phyloP scores from a whole-genome alignment of 2,888 invertebrate species.

The Cosmopolites sordidus region DNA sequence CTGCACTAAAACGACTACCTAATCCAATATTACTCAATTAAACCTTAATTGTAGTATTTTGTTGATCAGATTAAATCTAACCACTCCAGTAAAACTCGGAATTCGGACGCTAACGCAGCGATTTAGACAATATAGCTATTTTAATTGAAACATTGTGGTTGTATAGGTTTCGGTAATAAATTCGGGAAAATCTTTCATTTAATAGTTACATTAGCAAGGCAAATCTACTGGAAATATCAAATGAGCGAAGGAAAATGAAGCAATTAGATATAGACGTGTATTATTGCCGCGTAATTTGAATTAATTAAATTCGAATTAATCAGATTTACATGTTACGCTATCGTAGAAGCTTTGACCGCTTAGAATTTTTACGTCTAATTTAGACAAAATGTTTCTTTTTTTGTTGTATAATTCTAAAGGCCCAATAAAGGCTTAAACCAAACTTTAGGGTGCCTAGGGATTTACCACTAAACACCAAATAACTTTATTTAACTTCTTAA shows the following conservation, averaged over 20 bases:
- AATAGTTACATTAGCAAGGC: slow-evolving; percentile 35
- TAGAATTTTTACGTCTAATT: too few relatives aligned
- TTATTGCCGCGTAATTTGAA: too few relatives aligned
- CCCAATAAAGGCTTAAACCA: too few relatives aligned
- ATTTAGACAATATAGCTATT: slow-evolving; percentile 28
- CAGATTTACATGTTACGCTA: too few relatives aligned
- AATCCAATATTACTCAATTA: slow-evolving; percentile 21
- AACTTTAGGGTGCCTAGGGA: too few relatives aligned
- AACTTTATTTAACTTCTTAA: too few relatives aligned
- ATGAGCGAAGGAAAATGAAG: slow-evolving; percentile 30
- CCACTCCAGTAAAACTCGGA: slow-evolving; percentile 29
- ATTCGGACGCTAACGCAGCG: slow-evolving; percentile 29
- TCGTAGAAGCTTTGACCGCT: too few relatives aligned
- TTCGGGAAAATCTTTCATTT: slow-evolving; percentile 33
- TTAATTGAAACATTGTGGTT: slow-evolving; percentile 21
- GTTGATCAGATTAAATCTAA: slow-evolving; percentile 28
- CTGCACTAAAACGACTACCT: background rate
- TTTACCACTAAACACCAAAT: too few relatives aligned
- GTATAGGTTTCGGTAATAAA: slow-evolving; percentile 26
- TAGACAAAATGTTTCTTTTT: too few relatives aligned
- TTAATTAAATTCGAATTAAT: too few relatives aligned
- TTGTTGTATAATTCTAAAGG: too few relatives aligned
- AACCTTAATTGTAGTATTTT: slow-evolving; percentile 21
- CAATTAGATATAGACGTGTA: background rate
- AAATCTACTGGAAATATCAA: slow-evolving; percentile 35